phyloP scores from a whole-genome alignment of 2,113 vertebrate genomes.

The Centrocercus urophasianus region DNA sequence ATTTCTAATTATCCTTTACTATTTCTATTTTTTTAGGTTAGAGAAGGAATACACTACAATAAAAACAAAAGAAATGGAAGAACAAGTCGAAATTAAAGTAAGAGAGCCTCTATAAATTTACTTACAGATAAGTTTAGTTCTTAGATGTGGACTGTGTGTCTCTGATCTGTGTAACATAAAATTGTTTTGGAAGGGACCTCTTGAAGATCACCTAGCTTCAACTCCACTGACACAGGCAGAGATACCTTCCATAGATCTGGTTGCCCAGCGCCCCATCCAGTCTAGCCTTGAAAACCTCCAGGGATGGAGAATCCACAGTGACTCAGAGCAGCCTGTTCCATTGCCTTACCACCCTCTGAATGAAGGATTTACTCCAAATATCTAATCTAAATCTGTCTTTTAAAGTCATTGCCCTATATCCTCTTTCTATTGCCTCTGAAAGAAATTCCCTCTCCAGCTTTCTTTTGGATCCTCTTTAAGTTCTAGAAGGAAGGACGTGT shows the following conservation, averaged over 20 bases:
- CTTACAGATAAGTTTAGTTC: background rate
- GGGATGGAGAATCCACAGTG: background rate
- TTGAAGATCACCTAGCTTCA: background rate
- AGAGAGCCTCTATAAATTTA: conserved; percentile 5
- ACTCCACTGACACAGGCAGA: background rate
- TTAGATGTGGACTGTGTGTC: background rate
- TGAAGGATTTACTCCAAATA: background rate
- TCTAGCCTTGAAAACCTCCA: background rate
- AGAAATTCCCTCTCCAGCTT: background rate
- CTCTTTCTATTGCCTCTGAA: background rate
- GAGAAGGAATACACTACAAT: conserved; percentile 99
- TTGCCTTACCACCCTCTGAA: background rate
- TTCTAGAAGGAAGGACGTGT: background rate
- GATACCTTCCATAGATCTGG: background rate
- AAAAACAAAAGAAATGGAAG: conserved; percentile 99
- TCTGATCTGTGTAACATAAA: background rate
- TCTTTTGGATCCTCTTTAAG: background rate
- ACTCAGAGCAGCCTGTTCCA: background rate
- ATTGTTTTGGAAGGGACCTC: background rate
- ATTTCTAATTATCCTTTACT: conserved; percentile 1
- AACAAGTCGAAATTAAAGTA: conserved; percentile 99
- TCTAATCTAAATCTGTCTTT: background rate
- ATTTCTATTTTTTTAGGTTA: conserved; percentile 81
- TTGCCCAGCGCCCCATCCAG: background rate
- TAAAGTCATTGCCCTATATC: background rate